These are phyloP conservation scores for Scalopus aquaticus DNA, from an alignment of 2,113 vertebrate species.

Conservation along the genomic window DNA sequence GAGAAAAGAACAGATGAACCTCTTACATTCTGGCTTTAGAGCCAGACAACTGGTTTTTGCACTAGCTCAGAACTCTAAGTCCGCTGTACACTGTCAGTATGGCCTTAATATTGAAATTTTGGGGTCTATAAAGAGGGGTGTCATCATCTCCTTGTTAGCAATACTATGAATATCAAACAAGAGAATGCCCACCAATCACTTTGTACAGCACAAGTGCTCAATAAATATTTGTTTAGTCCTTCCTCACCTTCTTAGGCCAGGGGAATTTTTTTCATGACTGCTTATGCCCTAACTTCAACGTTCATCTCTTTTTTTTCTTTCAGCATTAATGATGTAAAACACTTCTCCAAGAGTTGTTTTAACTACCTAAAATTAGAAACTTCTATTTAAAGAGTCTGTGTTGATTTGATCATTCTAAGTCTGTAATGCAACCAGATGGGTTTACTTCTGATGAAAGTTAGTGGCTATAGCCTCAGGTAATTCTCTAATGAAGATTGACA, in stretches of 20 bases:
- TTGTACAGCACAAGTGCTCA: neutral
- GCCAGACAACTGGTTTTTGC: neutral
- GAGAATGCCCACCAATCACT: neutral
- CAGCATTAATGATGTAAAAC: neutral
- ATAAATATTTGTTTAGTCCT: neutral
- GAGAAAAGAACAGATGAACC: neutral
- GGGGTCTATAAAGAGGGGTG: neutral
- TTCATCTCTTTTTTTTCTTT: neutral
- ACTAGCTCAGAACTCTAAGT: neutral
- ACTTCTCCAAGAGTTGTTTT: neutral
- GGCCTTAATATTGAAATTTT: neutral
- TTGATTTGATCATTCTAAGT: neutral
- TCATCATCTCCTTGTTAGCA: neutral
- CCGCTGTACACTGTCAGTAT: neutral
- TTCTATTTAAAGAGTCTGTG: neutral
- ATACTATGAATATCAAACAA: neutral
- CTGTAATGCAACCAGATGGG: neutral
- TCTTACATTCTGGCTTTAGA: neutral
- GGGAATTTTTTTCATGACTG: neutral
- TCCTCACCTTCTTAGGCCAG: neutral
- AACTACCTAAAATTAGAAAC: neutral
- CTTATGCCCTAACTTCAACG: neutral
- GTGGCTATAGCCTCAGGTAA: neutral
- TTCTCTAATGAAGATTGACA: neutral
- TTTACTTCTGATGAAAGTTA: neutral